These are phyloP conservation scores for Eudyptes chrysolophus DNA, from an alignment of 2,113 vertebrate genomes.

Conservation along the genomic window DNA sequence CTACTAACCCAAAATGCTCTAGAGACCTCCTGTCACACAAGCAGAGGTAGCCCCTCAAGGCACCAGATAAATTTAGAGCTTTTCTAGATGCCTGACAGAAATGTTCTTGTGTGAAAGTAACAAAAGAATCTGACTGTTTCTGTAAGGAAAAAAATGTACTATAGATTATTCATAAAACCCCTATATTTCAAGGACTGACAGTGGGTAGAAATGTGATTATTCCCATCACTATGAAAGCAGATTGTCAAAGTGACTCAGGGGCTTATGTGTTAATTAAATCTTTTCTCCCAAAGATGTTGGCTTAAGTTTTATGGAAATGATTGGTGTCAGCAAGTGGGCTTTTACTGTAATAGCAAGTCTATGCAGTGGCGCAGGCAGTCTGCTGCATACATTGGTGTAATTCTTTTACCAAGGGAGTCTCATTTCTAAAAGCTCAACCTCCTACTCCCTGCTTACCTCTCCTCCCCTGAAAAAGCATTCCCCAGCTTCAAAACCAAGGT, in stretches of 20 bases:
- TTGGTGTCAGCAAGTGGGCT: conserved; percentile 38
- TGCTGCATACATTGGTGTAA: neutral
- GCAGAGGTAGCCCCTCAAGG: conserved; percentile 41
- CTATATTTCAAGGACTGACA: conserved; percentile 26
- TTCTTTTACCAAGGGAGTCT: neutral
- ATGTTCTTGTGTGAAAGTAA: conserved; percentile 11
- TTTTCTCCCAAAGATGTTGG: conserved; percentile 34
- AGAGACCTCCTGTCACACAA: conserved; percentile 51
- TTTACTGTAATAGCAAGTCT: conserved; percentile 1
- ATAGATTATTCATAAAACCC: conserved; percentile 36
- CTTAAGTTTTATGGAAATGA: conserved; percentile 46
- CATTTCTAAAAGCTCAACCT: neutral
- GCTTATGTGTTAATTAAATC: conserved; percentile 70
- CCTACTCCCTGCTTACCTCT: neutral
- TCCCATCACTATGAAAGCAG: conserved; percentile 43
- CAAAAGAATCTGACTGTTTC: conserved; percentile 46
- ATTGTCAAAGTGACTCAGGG: conserved; percentile 46
- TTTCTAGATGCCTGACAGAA: conserved; percentile 30
- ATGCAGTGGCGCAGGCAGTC: neutral
- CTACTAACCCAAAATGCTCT: conserved; percentile 33
- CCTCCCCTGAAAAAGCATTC: neutral
- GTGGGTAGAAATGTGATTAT: conserved; percentile 18
- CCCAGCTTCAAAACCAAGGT: neutral
- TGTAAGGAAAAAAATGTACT: neutral
- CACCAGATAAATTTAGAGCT: conserved; percentile 45